Evolutionary conservation across 2,888 invertebrate species (phyloP).

Genomic region (Lampropteryx suffumata): DNA sequence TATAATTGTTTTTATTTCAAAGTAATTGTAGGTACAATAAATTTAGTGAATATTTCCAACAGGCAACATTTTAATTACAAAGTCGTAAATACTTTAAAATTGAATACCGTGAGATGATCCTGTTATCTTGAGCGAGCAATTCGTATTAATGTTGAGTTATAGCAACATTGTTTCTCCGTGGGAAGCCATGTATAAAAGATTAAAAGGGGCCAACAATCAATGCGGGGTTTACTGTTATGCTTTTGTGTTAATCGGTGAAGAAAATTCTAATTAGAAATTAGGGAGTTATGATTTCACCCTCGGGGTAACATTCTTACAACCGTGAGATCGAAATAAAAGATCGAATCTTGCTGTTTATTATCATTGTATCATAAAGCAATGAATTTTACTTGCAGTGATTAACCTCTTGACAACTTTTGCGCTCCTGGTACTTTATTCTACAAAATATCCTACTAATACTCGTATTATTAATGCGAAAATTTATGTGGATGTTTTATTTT

Average conservation of each 20-base stretch:
- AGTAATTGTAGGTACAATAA: no score
- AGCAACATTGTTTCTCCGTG: conserved; percentile 46
- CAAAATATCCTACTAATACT: no score
- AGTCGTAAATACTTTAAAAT: conserved; percentile 54
- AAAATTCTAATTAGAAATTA: conserved; percentile 26
- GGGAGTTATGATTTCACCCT: conserved; percentile 11
- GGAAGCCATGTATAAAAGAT: conserved; percentile 62
- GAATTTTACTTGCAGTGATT: background rate
- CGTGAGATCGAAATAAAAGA: no score
- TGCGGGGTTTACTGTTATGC: conserved; percentile 36
- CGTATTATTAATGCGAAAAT: no score
- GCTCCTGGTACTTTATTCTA: no score
- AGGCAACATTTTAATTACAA: conserved; percentile 17
- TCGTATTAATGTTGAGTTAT: conserved; percentile 69
- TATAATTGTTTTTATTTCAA: no score
- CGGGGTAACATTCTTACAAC: background rate
- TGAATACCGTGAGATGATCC: conserved; percentile 67
- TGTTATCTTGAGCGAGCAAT: conserved; percentile 61
- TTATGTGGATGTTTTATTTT: no score
- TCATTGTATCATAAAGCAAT: background rate
- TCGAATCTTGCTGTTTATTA: no score
- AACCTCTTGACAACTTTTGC: no score
- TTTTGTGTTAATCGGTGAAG: conserved; percentile 34
- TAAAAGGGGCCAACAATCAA: conserved; percentile 58
- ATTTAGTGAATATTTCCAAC: background rate